Evolutionary conservation across 2,113 vertebrate genomes (phyloP).

Genomic region (Xenopus tropicalis): DNA sequence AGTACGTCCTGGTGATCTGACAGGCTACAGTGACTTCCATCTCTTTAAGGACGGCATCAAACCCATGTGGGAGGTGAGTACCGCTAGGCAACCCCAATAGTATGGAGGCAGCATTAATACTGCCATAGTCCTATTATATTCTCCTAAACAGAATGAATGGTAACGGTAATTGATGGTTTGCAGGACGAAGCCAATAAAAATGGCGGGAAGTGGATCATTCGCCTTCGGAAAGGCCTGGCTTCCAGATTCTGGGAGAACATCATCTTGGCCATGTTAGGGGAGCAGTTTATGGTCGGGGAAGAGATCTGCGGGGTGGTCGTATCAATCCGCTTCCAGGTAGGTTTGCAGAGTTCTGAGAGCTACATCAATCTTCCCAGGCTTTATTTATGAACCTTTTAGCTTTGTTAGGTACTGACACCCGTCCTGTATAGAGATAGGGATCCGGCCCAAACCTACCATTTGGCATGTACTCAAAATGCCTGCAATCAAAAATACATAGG

Average conservation of each 20-base stretch:
- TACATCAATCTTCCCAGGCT: background rate
- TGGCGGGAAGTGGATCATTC: constrained; percentile 80
- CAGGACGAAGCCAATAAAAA: constrained; percentile 79
- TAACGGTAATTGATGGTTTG: background rate
- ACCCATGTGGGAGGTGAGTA: constrained; percentile 77
- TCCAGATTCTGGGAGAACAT: constrained; percentile 81
- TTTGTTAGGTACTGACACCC: background rate
- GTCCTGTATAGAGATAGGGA: background rate
- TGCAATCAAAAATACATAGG: too few relatives aligned
- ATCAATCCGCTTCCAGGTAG: constrained; percentile 77
- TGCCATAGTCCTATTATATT: too few relatives aligned
- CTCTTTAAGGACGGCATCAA: constrained; percentile 81
- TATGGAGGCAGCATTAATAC: too few relatives aligned
- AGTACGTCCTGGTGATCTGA: constrained; percentile 75
- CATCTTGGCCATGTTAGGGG: constrained; percentile 76
- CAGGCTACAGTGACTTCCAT: constrained; percentile 77
- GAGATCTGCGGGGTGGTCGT: constrained; percentile 79
- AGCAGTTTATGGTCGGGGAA: constrained; percentile 82
- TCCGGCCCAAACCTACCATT: too few relatives aligned
- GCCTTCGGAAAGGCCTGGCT: constrained; percentile 73
- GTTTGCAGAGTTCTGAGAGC: background rate
- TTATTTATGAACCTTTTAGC: background rate
- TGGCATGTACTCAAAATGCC: too few relatives aligned
- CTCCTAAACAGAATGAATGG: too few relatives aligned
- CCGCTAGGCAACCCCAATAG: too few relatives aligned